Evolutionary conservation across 2,888 invertebrate species (phyloP), one percentile per base, ranked within the genome.

Genomic region (Agrilus biguttatus): DNA sequence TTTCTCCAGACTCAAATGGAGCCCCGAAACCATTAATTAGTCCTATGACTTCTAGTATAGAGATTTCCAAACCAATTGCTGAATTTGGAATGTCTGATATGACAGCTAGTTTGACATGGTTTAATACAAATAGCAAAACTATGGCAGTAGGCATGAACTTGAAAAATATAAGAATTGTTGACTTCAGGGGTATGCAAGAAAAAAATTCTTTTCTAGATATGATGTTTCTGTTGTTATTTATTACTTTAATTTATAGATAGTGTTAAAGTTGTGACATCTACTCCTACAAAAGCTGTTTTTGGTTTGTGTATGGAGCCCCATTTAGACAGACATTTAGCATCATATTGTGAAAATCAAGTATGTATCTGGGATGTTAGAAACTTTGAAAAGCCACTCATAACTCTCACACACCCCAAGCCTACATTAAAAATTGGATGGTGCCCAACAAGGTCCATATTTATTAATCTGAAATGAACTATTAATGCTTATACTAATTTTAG

Each of bases 101-200:
- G 0, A 80, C 86, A 0, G 82, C 89, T 65, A 87, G 87, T 5
- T 70, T 92, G 23, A 77, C 84, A 35, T 95, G 93, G 93, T 81
- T 85, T 45, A 71, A 77, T 50, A 75, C 77, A 50, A 77, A 81
- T 45, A 75, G 79, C 41, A 78, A 83, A 51, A 77, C 83, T 3
- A 72, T 93, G 32, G 78, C 89, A 2, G 81, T 88, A n/a, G 92
- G 92, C 38, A 85, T 91, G 75, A 92, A 89, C 65, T 76, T 82
- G 54, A 92, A 92, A 57, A 78, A 82, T 55, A 78, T 96, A 36
- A 87, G 88, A 65, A 73, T 95, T 33, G 85, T 87, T 59, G 95
- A 95, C 67, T 74, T 92, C 5, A 72, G 93, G 74, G 91, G 92
- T 89, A 65, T 56, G 55, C 10, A 39, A 36, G 4, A 28, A 35